These are phyloP conservation scores for Bombus affinis DNA, from an alignment of 1,140 invertebrate species.

Conservation along the genomic window DNA sequence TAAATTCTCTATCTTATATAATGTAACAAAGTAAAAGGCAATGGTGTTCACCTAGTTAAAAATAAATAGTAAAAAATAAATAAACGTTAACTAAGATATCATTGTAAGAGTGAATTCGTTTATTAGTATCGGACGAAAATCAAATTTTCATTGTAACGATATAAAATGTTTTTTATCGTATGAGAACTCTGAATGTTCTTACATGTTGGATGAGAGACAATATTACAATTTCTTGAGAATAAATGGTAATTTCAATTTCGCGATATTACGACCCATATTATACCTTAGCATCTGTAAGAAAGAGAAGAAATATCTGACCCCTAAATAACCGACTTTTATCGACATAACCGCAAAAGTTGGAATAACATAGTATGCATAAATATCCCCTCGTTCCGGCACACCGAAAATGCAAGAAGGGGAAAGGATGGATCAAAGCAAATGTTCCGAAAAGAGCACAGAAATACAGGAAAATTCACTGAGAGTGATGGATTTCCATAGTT, in stretches of 20 bases:
- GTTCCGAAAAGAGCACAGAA: conserved; percentile 48
- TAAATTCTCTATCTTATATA: too few relatives aligned
- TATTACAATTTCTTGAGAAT: neutral
- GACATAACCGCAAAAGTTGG: neutral
- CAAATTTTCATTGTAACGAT: too few relatives aligned
- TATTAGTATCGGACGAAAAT: too few relatives aligned
- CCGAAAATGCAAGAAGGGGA: neutral
- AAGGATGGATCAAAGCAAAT: conserved; percentile 52
- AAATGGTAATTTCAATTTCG: neutral
- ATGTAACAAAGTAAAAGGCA: too few relatives aligned
- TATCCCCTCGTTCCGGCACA: neutral
- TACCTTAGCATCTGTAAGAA: neutral
- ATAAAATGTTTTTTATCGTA: too few relatives aligned
- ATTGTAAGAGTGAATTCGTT: too few relatives aligned
- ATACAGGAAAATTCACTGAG: conserved; percentile 46
- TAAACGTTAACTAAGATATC: too few relatives aligned
- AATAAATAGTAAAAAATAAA: too few relatives aligned
- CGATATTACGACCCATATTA: too few relatives aligned
- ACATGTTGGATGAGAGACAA: too few relatives aligned
- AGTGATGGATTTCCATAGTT: conserved; percentile 52
- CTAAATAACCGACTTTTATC: neutral
- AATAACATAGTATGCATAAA: conserved; percentile 8
- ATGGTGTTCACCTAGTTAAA: too few relatives aligned
- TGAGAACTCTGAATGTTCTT: too few relatives aligned
- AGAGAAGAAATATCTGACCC: neutral